phyloP scores from a whole-genome alignment of 2,113 vertebrate genomes.

The Neofelis nebulosa region DNA sequence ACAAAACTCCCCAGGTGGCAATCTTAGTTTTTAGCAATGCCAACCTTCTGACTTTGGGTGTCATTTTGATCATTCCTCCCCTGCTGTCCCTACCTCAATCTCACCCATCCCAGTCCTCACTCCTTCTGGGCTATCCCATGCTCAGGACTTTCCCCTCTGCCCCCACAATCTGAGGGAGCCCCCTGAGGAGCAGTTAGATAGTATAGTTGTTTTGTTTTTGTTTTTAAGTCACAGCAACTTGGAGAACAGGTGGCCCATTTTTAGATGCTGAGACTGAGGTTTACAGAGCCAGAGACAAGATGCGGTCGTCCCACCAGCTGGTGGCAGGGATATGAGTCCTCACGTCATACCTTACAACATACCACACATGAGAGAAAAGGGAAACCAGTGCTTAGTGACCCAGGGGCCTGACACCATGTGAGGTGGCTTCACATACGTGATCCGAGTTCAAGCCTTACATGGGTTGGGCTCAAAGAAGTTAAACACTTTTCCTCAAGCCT shows the following conservation, averaged over 20 bases:
- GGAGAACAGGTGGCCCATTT: not conserved
- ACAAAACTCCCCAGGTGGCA: not conserved
- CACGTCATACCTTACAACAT: not conserved
- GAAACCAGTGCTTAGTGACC: not conserved
- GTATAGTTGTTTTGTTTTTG: not conserved
- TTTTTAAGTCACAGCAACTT: not conserved
- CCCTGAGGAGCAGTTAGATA: not conserved
- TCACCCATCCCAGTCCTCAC: not conserved
- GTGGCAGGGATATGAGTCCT: not conserved
- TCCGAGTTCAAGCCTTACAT: not conserved
- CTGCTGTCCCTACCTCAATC: not conserved
- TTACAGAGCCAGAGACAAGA: not conserved
- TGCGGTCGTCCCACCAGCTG: not conserved
- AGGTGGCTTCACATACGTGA: not conserved
- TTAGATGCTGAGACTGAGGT: not conserved
- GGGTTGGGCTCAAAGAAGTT: not conserved
- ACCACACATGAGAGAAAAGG: not conserved
- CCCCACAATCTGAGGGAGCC: not conserved
- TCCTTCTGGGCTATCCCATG: not conserved
- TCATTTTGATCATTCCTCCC: not conserved
- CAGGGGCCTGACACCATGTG: not conserved
- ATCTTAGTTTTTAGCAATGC: constrained; percentile 42
- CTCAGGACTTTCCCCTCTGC: not conserved
- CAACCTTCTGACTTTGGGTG: not conserved
- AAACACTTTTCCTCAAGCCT: not conserved